Evolutionary conservation across 2,113 vertebrate genomes (phyloP).

Genomic region (Carassius auratus): DNA sequence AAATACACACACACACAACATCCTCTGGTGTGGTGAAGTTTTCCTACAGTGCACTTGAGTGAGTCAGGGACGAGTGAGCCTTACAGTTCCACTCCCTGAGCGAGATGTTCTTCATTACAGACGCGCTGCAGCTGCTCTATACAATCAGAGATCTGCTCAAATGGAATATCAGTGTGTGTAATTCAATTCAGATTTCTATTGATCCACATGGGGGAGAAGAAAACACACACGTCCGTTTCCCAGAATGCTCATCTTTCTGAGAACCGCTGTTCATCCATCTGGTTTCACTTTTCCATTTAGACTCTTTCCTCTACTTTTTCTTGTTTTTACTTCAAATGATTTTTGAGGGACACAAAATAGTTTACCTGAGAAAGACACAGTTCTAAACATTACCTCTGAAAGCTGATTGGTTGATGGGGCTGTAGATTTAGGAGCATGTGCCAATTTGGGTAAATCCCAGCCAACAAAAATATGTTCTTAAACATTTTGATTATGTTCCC

Average conservation of each 20-base stretch:
- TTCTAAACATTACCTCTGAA: not conserved
- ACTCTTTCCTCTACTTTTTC: not conserved
- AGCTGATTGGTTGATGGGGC: not conserved
- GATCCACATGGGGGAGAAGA: not conserved
- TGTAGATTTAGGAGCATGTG: not conserved
- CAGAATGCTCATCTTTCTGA: not conserved
- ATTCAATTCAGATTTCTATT: not conserved
- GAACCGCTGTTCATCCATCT: not conserved
- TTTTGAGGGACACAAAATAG: not conserved
- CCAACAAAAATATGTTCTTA: too few relatives aligned
- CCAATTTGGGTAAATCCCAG: too few relatives aligned
- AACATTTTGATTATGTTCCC: too few relatives aligned
- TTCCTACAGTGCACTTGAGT: constrained; percentile 58
- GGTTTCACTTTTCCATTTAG: not conserved
- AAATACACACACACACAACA: constrained; percentile 17
- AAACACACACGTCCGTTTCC: not conserved
- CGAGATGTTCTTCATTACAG: constrained; percentile 23
- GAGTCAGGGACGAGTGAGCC: constrained; percentile 60
- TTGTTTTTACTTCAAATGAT: not conserved
- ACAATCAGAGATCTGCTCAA: constrained; percentile 22
- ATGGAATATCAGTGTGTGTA: constrained; percentile 67
- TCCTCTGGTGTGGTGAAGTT: constrained; percentile 47
- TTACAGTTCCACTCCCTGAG: constrained; percentile 70
- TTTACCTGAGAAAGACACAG: not conserved
- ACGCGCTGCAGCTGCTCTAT: constrained; percentile 62